These are phyloP conservation scores for Caranx ignobilis DNA, from an alignment of 2,113 vertebrate species.

Conservation along the genomic window DNA sequence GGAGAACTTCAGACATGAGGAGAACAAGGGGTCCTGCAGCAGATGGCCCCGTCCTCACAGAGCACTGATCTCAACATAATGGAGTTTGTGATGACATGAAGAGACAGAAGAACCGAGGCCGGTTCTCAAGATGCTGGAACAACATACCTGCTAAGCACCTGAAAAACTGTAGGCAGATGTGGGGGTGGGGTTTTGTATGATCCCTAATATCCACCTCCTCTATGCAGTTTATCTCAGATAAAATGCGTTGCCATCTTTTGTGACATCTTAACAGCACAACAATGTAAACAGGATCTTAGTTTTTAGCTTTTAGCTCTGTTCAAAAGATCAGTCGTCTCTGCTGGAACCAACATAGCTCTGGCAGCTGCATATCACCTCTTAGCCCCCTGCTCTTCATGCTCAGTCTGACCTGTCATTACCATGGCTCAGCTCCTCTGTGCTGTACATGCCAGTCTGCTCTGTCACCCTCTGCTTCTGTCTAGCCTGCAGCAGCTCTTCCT, in stretches of 20 bases:
- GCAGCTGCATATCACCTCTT: conserved; percentile 24
- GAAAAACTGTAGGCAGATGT: too few species aligned
- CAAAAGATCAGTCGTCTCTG: background rate
- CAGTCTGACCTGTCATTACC: conserved; percentile 31
- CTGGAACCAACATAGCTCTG: background rate
- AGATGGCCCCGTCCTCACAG: background rate
- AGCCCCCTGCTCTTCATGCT: conserved; percentile 34
- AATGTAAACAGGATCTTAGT: background rate
- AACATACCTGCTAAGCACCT: too few species aligned
- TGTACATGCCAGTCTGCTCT: conserved; percentile 47
- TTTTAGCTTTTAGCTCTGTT: background rate
- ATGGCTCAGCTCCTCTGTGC: conserved; percentile 4
- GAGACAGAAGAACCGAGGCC: background rate
- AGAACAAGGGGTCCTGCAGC: background rate
- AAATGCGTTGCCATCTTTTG: too few species aligned
- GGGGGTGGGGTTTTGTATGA: too few species aligned
- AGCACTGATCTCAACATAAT: background rate
- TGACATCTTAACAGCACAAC: background rate
- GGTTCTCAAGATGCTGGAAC: too few species aligned
- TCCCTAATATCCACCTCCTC: too few species aligned
- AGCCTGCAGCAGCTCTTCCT: conserved; percentile 45
- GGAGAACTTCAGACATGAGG: background rate
- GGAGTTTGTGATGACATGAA: background rate
- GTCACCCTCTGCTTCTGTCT: conserved; percentile 52
- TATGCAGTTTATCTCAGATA: too few species aligned